These are phyloP conservation scores for Diachasma alloeum DNA, from an alignment of 1,140 invertebrate genomes.

Conservation along the genomic window DNA sequence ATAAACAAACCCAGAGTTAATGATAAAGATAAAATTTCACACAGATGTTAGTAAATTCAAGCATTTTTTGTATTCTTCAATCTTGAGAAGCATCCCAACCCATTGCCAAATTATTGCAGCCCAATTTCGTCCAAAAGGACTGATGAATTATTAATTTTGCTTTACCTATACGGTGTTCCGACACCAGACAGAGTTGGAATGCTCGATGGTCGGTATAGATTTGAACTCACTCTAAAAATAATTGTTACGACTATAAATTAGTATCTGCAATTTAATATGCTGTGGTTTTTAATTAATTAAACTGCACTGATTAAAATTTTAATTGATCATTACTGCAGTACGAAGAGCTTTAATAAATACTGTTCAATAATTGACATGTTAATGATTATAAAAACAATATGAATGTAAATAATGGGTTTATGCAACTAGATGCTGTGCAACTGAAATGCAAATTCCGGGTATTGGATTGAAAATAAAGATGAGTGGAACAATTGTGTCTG, in stretches of 20 bases:
- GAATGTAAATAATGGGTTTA: background rate
- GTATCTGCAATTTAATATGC: background rate
- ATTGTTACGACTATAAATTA: slow-evolving; percentile 42
- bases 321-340: background rate
- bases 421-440: slow-evolving; percentile 20
- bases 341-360: background rate
- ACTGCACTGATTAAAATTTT: background rate
- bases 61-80: slow-evolving; percentile 1
- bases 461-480: background rate
- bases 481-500: background rate
- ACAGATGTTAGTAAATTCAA: background rate
- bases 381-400: slow-evolving; percentile 17
- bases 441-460: background rate
- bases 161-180: slow-evolving; percentile 81
- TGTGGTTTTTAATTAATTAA: background rate
- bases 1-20: background rate
- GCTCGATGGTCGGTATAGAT: slow-evolving; percentile 83
- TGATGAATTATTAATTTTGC: slow-evolving; percentile 43
- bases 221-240: slow-evolving; percentile 68
- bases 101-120: background rate
- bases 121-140: slow-evolving; percentile 6
- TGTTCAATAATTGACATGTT: background rate
- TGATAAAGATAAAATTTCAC: background rate
- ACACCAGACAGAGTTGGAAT: slow-evolving; percentile 82
- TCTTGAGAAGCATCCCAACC: slow-evolving; percentile 6